Base-by-base conservation (phyloP, 2,113 vertebrate genomes). In the Anhinga anhinga region DNA sequence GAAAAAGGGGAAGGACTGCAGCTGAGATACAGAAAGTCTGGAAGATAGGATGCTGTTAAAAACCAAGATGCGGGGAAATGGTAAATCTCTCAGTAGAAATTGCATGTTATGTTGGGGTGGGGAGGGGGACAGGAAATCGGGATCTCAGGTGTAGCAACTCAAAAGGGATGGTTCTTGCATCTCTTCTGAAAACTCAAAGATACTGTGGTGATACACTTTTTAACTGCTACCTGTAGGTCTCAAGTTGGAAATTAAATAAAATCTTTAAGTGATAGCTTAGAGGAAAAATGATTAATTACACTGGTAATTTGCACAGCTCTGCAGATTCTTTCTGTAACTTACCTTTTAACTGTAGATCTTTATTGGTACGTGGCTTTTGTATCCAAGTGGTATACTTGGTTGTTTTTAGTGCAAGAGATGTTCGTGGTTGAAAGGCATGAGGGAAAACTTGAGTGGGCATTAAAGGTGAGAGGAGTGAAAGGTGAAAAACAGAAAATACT, bases 61-160 rank as follows among this genome's bases (percentile, higher is more conserved):
- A 84, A 77, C 14, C 13, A 77, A 67, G 32, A 27, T 72, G 29
- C n/a, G 21, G 21, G 26, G 44, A 85, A 23, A 20, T 76, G 66
- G 20, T 26, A 10, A 29, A 47, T 74, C 19, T 73, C 21, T 66
- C 23, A 7, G 32, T 34, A 71, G 70, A 78, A 94, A 40, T 17
- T 40, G 10, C 8, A 0, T 47, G 5, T 22, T 47, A 2, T n/a
- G 21, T 11, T 71, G 4, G 4, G 6, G 3, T 11, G 23, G 3
- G 30, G 7, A 4, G 6, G 10, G 14, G 27, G 21, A 7, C 19
- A 25, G 42, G 21, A 80, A 74, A 40, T 62, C 11, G 49, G 63
- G 17, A 19, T 36, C 2, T 2, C 20, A 50, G 32, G 55, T 82
- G 36, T 55, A 55, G 30, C 32, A 36, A 17, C 11, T 85, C 13